Evolutionary conservation across 2,888 invertebrate genomes (phyloP), one percentile per base, ranked within the genome.

Genomic region (Conistra vaccinii): DNA sequence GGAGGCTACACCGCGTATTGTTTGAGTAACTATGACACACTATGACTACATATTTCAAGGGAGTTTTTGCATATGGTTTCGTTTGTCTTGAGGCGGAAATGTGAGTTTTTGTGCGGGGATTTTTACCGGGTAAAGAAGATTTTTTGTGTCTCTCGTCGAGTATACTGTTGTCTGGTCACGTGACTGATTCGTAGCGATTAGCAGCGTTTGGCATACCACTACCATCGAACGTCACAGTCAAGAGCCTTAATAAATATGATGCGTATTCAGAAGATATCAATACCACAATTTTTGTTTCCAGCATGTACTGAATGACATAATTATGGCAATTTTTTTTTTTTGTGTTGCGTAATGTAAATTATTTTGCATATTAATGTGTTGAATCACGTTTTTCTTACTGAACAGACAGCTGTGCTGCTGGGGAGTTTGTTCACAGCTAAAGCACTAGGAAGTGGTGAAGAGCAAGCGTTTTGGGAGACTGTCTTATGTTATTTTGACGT

Each of bases 1-100:
- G 65, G 73, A 73, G 80, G 65, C 86, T 72, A 69, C 77, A 69
- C 57, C 60, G 48, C 79, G 76, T 85, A 85, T 85, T 79, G 76
- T 82, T 55, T 69, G 61, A 80, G 79, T 73, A 78, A 81, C 80
- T 76, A 76, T 74, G 78, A 65, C n/a, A n/a, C n/a, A n/a, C n/a
- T n/a, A n/a, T n/a, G n/a, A n/a, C n/a, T 63, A 79, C 76, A 85
- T 85, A 78, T 80, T 82, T 85, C 83, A 71, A 72, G 68, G 63
- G 51, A 81, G 66, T 74, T 85, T 63, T 78, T 81, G 67, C 70
- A 65, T 65, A 65, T 14, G 55, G 51, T 68, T 81, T 51, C 55
- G 63, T 84, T 57, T 72, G 32, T 55, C 29, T 55, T 42, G 55
- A n/a, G 48, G 63, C 20, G 14, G 32, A 53, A 69, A 63, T 55